Percentiles rank a stretch among this genome's conserved stretches.
Conservation (phyloP, 1,140 invertebrate genomes). For the Diorhabda sublineata region DNA sequence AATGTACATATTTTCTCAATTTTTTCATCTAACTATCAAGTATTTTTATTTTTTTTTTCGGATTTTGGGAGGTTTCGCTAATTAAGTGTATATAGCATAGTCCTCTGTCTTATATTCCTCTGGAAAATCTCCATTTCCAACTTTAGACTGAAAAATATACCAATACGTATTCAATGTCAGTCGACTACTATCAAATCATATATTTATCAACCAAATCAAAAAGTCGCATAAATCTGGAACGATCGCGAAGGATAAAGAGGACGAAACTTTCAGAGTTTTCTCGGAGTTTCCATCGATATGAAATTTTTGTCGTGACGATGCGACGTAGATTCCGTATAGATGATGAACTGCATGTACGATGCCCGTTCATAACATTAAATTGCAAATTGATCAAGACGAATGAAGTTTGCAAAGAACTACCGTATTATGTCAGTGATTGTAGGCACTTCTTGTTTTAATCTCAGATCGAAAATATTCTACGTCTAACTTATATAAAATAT, state of each 20-base stretch:
- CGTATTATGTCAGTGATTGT: conserved; percentile 1
- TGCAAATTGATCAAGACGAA: conserved; percentile 14
- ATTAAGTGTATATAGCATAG: too few species aligned
- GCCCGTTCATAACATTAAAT: not conserved
- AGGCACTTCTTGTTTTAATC: too few species aligned
- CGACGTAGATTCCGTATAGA: not conserved
- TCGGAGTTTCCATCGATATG: not conserved
- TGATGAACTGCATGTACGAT: conserved; percentile 10
- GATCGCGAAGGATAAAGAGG: not conserved
- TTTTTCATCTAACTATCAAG: too few species aligned
- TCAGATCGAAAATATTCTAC: too few species aligned
- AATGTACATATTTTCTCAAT: too few species aligned
- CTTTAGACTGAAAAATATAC: not conserved
- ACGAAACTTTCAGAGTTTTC: not conserved
- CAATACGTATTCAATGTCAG: not conserved
- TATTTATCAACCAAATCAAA: conserved; percentile 8
- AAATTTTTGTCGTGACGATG: conserved; percentile 2
- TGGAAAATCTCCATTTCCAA: not conserved
- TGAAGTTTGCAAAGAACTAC: conserved; percentile 12
- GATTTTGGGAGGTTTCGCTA: too few species aligned
- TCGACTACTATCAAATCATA: conserved; percentile 4
- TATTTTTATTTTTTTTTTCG: too few species aligned
- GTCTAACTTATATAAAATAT: too few species aligned
- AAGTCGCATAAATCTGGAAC: conserved; percentile 6
- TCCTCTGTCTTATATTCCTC: too few species aligned